These are phyloP conservation scores for Bathynomus jamesi DNA, from an alignment of 1,140 invertebrate species.

Conservation along the genomic window DNA sequence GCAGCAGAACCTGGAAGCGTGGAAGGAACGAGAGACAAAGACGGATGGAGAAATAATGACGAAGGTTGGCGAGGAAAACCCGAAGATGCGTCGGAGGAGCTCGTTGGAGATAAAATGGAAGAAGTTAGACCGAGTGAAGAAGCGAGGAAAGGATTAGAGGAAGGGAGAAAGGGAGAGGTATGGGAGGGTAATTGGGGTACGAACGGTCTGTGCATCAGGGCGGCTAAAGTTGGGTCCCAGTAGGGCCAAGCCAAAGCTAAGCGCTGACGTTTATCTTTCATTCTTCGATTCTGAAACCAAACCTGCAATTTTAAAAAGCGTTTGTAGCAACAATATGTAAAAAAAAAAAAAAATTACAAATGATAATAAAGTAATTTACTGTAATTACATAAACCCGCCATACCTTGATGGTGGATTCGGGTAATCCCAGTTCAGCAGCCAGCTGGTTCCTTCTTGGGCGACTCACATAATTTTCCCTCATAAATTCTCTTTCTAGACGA, in stretches of 20 bases:
- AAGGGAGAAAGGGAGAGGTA: background rate
- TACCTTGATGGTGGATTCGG: conserved; percentile 98
- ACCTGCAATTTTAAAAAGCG: conserved; percentile 58
- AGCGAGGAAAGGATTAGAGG: background rate
- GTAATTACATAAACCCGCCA: too few relatives aligned
- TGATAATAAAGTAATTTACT: too few relatives aligned
- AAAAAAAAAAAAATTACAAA: too few relatives aligned
- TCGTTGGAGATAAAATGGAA: background rate
- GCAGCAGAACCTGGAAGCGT: background rate
- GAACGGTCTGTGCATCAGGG: conserved; percentile 83
- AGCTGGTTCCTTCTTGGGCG: conserved; percentile 87
- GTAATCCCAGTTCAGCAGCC: conserved; percentile 83
- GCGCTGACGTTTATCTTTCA: conserved; percentile 95
- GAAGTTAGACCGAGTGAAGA: background rate
- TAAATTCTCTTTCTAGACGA: conserved; percentile 93
- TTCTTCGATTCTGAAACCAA: conserved; percentile 98
- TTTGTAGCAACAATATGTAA: too few relatives aligned
- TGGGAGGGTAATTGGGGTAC: background rate
- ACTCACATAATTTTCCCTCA: conserved; percentile 95
- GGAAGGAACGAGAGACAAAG: background rate
- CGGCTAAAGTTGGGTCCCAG: conserved; percentile 81
- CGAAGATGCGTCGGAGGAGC: background rate
- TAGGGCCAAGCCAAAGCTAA: conserved; percentile 92
- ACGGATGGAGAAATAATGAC: background rate
- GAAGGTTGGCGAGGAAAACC: background rate